Evolutionary conservation across 2,888 invertebrate genomes (phyloP), one percentile per base, ranked within the genome.

Genomic region (Drosophila buzzatii): DNA sequence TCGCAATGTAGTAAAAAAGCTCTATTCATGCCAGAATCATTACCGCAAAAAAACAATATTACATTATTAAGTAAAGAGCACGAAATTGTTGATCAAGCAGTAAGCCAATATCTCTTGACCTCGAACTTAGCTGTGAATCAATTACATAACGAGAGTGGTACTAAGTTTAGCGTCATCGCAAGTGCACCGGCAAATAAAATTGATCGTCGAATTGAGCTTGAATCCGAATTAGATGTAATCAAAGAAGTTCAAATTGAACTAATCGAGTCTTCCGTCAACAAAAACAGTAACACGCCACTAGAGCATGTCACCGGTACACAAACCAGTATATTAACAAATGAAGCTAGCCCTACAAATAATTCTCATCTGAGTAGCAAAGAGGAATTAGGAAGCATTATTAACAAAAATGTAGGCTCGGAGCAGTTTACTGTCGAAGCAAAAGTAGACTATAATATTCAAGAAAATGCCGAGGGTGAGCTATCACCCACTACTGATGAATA

Each of bases 401-500:
- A 16, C 4, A 39, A 31, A 10, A 41, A 42, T 8, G 41, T 9
- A 3, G 12, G 31, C n/a, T 57, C 45, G 2, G 23, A 39, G 41
- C 4, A 41, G n/a, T 20, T 35, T 2, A 35, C 31, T 14, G 10
- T 37, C 2, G 47, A 62, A 20, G 8, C 35, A 49, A 18, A 18
- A 7, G 3, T 51, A 7, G 51, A 33, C 3, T 33, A 33, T 33
- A 18, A 51, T 33, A 18, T 33, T 51, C 51, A 51, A 8, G 85
- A 82, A 42, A 55, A 18, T 53, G 39, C n/a, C 39, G 75, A 74
- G 0, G 52, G 18, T 56, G 93, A 93, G 53, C 83, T 93, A 8
- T 93, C 93, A 31, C 93, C 93, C 51, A 92, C 92, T 44, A 92
- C 92, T 39, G 92, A 93, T 55, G 93, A 93, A 82, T 93, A 93